Evolutionary conservation across 2,888 invertebrate genomes (phyloP), one percentile per base, ranked within the genome.

Genomic region (Charanyca ferruginea): DNA sequence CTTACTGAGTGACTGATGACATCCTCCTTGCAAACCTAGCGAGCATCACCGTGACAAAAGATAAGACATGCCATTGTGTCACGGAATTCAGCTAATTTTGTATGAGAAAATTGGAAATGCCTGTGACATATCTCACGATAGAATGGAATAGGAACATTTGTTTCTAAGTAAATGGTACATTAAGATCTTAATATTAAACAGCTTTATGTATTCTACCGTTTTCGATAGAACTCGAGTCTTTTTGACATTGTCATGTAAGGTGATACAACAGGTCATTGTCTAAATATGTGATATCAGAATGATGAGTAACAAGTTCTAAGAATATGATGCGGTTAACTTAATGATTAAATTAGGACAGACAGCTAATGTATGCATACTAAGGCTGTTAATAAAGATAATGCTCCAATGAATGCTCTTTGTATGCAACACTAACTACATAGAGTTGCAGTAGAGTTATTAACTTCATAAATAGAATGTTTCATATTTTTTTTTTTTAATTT

Each of bases 221-320:
- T n/a, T n/a, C n/a, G n/a, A n/a, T n/a, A 38, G 38, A 22, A 16
- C 0, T 7, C 1, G 32, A 69, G 41, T 48, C n/a, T 23, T 38
- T 8, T 20, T 66, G 28, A 45, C 9, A 32, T 38, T 41, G 32
- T 16, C 41, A 22, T 25, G 47, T 20, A 32, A 32, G 23, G 32
- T 52, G 32, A 42, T 20, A 48, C 20, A 49, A 22, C 11, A 16
- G 8, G 18, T 6, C 35, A 47, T 67, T 67, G 42, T 47, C 44
- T 38, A 52, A 35, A 45, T 52, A 74, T 38, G 18, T 51, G 55
- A 25, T 45, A 25, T 42, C 32, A 74, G 41, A 32, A 41, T 35
- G 25, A 42, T 74, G 68, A 74, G 18, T 67, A 67, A 42, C 8
- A 16, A 49, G 42, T 72, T 63, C 73, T 72, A 35, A 35, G 64